phyloP scores from a whole-genome alignment of 2,888 invertebrate genomes.

The Hecatera dysodea region DNA sequence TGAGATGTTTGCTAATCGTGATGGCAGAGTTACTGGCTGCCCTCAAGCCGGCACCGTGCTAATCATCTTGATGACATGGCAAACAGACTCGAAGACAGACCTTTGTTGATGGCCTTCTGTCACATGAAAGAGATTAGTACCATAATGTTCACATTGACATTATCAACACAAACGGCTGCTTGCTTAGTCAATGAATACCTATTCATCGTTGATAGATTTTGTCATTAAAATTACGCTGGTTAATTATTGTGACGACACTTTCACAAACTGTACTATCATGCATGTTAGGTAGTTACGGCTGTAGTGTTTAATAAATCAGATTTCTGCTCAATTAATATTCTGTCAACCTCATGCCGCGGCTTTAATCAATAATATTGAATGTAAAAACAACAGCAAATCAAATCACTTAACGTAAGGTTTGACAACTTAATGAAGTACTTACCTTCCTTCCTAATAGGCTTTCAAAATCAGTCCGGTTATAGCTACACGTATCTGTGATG shows the following conservation, averaged over 20 bases:
- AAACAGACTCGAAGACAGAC: constrained; percentile 63
- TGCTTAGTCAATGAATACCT: constrained; percentile 30
- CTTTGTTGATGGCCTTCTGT: constrained; percentile 62
- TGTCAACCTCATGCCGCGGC: neutral
- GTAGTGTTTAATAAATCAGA: neutral
- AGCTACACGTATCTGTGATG: neutral
- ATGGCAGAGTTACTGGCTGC: constrained; percentile 59
- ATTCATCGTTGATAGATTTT: constrained; percentile 11
- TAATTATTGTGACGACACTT: neutral
- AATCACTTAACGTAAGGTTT: constrained; percentile 5
- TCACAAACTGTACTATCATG: neutral
- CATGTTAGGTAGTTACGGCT: neutral
- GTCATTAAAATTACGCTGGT: constrained; percentile 1
- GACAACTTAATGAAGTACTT: neutral
- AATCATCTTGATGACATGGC: constrained; percentile 57
- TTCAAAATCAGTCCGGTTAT: neutral
- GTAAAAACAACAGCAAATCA: constrained; percentile 5
- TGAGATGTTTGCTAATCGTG: constrained; percentile 64
- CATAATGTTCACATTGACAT: constrained; percentile 61
- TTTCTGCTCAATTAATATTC: neutral
- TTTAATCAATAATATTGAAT: neutral
- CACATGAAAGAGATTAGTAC: constrained; percentile 73
- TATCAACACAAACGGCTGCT: constrained; percentile 43
- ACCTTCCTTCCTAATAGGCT: neutral
- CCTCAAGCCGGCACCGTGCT: constrained; percentile 48